Base-by-base conservation (phyloP, 2,797 vertebrate genomes). In the Aythya fuligula region DNA sequence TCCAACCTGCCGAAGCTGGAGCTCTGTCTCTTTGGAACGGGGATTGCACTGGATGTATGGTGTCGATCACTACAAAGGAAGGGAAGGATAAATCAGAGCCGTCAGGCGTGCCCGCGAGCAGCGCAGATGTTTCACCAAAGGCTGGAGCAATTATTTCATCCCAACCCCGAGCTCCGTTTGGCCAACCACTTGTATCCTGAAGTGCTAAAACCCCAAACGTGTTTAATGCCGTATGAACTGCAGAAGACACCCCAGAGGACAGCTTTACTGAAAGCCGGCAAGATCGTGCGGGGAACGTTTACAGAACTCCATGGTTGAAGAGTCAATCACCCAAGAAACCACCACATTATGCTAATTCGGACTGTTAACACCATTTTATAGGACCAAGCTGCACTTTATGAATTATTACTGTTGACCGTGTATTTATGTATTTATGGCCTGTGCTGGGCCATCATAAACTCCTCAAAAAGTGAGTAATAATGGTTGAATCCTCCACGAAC, bases 11-110 rank as follows among this genome's bases (percentile, higher is more conserved):
- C 95, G 7, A 98, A 98, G n/a, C 98, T 96, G 5, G 98, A 97
- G 72, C 98, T 98, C 87, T 98, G 98, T 97, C 99, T 99, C 97
- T 98, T 96, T 65, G 99, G 99, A 89, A 99, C 99, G 0, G 99
- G 98, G 95, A 99, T 99, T 51, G 99, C 98, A 79, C 98, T 99
- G 71, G 99, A 99, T 73, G 98, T 98, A 41, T 99, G 99, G 95
- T 98, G 98, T 61, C 98, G 98, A 95, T 99, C 99, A 7, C 99
- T 99, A 4, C 8, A 74, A 93, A 90, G 93, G 93, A 72, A 82
- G 90, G 73, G 82, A 96, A 92, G 0, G 45, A 94, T 7, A 83
- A 72, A 87, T 80, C 67, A 84, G 58, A 83, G 57, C 65, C 67
- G 75, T 73, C 85, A 80, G 79, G 57, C 69, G 34, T 0, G 1